Evolutionary conservation across 2,797 vertebrate species (phyloP).

Genomic region (Sebastolobus altivelis): DNA sequence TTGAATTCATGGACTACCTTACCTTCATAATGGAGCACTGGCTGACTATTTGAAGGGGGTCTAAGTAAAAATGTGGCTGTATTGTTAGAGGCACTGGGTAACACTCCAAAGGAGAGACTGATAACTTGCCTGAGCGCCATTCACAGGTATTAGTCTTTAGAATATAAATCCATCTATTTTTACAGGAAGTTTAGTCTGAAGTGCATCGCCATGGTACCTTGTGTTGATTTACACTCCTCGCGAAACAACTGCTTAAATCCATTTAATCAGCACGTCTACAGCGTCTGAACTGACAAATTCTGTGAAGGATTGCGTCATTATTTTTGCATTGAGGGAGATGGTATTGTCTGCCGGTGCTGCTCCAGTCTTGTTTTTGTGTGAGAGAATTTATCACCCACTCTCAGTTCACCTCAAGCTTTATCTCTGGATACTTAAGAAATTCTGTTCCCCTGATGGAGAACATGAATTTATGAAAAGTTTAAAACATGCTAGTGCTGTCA

Average conservation of each 20-base stretch:
- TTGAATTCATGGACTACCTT: background rate
- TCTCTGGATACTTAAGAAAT: conserved; percentile 3
- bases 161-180: conserved; percentile 48
- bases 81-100: conserved; percentile 2
- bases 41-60: conserved; percentile 12
- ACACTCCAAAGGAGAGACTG: conserved; percentile 12
- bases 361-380: conserved; percentile 33
- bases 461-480: conserved; percentile 11
- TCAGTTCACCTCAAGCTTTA: conserved; percentile 30
- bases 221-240: conserved; percentile 50
- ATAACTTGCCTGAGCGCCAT: conserved; percentile 20
- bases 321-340: conserved; percentile 48
- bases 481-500: background rate
- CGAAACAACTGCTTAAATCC: conserved; percentile 59
- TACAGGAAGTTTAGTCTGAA: conserved; percentile 20
- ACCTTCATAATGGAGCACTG: background rate
- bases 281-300: conserved; percentile 59
- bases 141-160: conserved; percentile 45
- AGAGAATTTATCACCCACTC: conserved; percentile 51
- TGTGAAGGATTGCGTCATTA: conserved; percentile 57
- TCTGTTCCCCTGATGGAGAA: conserved; percentile 3
- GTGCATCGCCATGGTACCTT: conserved; percentile 18
- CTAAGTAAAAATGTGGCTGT: background rate
- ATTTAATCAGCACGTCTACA: conserved; percentile 69
- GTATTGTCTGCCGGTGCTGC: conserved; percentile 53